Percentiles rank a stretch among this genome's conserved stretches.
These are phyloP conservation scores for Priocnemis perturbator DNA, from an alignment of 2,888 invertebrate genomes.

Conservation along the genomic window DNA sequence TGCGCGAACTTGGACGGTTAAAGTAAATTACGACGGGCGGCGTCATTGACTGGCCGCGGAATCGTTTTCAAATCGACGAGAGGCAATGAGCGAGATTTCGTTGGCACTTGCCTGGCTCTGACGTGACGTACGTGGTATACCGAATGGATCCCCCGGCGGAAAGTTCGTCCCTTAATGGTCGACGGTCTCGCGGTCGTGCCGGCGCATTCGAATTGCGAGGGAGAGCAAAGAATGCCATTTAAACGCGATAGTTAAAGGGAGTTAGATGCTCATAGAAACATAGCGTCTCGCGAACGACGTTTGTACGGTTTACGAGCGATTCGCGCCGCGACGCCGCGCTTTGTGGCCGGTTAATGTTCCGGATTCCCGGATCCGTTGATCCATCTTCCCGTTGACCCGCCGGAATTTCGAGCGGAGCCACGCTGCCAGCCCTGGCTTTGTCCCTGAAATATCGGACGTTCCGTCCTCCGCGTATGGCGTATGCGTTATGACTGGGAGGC, in stretches of 20 bases:
- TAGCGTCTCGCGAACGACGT: slow-evolving; percentile 57
- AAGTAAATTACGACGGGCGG: too few relatives aligned
- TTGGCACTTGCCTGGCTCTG: too few relatives aligned
- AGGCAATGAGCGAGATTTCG: too few relatives aligned
- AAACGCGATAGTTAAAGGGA: slow-evolving; percentile 61
- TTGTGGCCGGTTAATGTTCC: slow-evolving; percentile 63
- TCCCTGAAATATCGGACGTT: background rate
- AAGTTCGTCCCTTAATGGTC: slow-evolving; percentile 50
- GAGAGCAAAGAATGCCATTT: slow-evolving; percentile 59
- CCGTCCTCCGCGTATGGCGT: too few relatives aligned
- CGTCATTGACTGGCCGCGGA: too few relatives aligned
- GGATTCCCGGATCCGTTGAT: slow-evolving; percentile 56
- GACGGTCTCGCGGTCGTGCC: slow-evolving; percentile 38
- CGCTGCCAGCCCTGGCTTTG: slow-evolving; percentile 7
- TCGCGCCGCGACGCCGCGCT: slow-evolving; percentile 52
- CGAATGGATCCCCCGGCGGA: slow-evolving; percentile 43
- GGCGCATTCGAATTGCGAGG: slow-evolving; percentile 30
- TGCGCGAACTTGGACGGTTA: too few relatives aligned
- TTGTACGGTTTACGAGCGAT: slow-evolving; percentile 63
- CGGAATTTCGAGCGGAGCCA: slow-evolving; percentile 41
- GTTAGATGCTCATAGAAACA: slow-evolving; percentile 58
- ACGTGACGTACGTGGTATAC: background rate
- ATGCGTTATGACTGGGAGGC: too few relatives aligned
- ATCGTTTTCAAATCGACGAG: too few relatives aligned
- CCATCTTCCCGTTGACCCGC: slow-evolving; percentile 34